Evolutionary conservation across 2,888 invertebrate genomes (phyloP), one percentile per base, ranked within the genome.

Genomic region (Thalpophila matura): DNA sequence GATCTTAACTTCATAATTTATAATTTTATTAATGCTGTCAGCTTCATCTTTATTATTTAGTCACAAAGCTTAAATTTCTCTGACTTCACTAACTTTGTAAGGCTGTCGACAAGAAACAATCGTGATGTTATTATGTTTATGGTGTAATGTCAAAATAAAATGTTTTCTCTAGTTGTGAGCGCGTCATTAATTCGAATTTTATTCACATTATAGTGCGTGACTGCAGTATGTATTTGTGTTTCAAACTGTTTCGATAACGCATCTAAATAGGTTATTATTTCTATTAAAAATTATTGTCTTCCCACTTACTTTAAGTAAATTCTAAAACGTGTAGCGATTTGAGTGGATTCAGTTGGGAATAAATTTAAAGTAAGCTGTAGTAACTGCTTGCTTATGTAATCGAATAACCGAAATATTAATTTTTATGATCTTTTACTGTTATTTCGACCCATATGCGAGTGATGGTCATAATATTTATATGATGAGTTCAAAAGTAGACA

Each of bases 101-200:
- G 31, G 53, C 85, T 82, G 83, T 83, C 70, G 65, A 73, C 71
- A 53, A 80, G 82, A 88, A 88, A 89, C 89, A 91, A 90, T 91
- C 85, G 83, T 86, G 85, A 85, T 82, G 87, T 87, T 89, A 90
- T 91, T 89, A 89, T 86, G 86, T 92, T 91, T 91, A 92, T 91
- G 85, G 87, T 89, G 82, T 90, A 89, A 91, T 92, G 89, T 92
- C 89, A 89, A 91, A 93, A 92, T 92, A 89, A 89, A 91, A 91
- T 91, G 91, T 90, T 91, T 85, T 79, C 86, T 83, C 83, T 85
- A 87, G 81, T 84, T 86, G 87, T 88, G 86, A 86, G 85, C 84
- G 87, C 87, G 86, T 90, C 90, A 89, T 91, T 90, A 91, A 92
- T 91, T 90, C 85, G 81, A 89, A 87, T 89, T 90, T 91, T 91